A percentile compares a stretch with the other conserved stretches of the same genome.
Evolutionary conservation across 1,140 invertebrate genomes (phyloP).

Genomic region (Brachionus calyciflorus): DNA sequence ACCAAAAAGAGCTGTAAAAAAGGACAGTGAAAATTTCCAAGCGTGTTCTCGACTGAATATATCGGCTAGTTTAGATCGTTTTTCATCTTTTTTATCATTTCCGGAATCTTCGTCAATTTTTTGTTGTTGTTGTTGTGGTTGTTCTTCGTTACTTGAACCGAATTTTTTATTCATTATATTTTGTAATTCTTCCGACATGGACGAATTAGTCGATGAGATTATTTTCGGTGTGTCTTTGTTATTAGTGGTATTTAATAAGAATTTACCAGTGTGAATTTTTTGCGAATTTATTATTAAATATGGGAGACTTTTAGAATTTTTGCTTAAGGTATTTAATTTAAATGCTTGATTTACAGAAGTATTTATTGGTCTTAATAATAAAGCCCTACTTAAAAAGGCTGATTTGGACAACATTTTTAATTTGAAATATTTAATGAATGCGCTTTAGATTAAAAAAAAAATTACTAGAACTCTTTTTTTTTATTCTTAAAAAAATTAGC

Average conservation of each 20-base stretch:
- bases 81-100: conserved; percentile 34
- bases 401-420: conserved; percentile 25
- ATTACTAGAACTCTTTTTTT: too few relatives aligned
- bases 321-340: not conserved
- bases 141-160: not conserved
- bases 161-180: conserved; percentile 19
- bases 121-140: not conserved
- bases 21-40: conserved; percentile 36
- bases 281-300: not conserved
- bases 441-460: too few relatives aligned
- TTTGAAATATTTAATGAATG: too few relatives aligned
- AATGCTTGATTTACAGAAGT: not conserved
- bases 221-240: conserved; percentile 14
- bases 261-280: not conserved
- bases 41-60: conserved; percentile 38
- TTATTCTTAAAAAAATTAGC: too few relatives aligned
- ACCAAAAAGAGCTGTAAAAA: conserved; percentile 15
- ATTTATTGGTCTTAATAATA: not conserved
- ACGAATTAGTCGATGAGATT: not conserved
- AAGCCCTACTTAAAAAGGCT: not conserved
- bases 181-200: conserved; percentile 33
- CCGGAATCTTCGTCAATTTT: not conserved
- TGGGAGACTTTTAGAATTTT: not conserved
- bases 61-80: conserved; percentile 7
- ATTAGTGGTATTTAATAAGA: not conserved